These are phyloP conservation scores for Rhinoraja longicauda DNA, from an alignment of 2,797 vertebrate genomes.

Conservation along the genomic window DNA sequence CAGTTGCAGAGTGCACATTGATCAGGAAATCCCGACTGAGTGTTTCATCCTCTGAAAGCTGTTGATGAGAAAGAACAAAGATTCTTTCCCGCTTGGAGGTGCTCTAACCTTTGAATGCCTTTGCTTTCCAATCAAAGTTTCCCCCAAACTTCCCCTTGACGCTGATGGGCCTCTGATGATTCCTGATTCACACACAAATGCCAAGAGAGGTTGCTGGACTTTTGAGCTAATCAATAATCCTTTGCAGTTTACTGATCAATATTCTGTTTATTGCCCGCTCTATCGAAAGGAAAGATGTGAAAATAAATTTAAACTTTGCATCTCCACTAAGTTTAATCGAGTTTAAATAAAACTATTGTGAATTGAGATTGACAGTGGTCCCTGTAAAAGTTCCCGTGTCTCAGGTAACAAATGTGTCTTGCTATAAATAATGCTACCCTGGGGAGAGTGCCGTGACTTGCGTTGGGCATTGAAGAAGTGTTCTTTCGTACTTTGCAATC, in stretches of 20 bases:
- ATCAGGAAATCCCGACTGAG: background rate
- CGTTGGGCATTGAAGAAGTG: background rate
- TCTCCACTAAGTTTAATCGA: background rate
- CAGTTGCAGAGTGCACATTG: background rate
- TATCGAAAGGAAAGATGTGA: background rate
- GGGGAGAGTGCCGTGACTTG: background rate
- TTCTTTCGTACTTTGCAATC: background rate
- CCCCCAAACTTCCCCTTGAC: background rate
- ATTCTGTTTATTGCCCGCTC: slow-evolving; percentile 9
- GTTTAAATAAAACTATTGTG: background rate
- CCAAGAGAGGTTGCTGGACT: background rate
- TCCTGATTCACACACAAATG: background rate
- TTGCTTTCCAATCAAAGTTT: slow-evolving; percentile 13
- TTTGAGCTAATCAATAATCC: slow-evolving; percentile 13
- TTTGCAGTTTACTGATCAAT: background rate
- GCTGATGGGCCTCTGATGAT: background rate
- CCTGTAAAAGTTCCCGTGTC: background rate
- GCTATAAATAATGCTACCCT: background rate
- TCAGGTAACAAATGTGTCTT: background rate
- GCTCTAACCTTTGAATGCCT: background rate
- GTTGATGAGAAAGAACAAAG: background rate
- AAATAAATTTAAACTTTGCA: background rate
- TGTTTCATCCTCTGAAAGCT: background rate
- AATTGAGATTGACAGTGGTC: background rate
- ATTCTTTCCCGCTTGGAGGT: background rate